A percentile compares a stretch with the other conserved stretches of the same genome.
These are phyloP conservation scores for Adelognathus sp. DNA, from an alignment of 2,888 invertebrate species.

Conservation along the genomic window DNA sequence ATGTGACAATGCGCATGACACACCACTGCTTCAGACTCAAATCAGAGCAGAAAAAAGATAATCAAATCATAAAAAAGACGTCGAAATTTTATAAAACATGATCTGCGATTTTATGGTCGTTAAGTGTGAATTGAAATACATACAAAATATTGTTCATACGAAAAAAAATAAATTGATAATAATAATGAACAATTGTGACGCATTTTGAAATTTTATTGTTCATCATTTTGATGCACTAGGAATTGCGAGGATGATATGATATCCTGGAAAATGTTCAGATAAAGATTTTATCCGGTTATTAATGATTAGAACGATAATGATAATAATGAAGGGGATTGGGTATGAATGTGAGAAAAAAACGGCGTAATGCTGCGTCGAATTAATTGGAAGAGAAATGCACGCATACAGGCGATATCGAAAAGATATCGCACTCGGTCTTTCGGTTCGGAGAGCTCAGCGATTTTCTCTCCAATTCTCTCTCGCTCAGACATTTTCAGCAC, in stretches of 20 bases:
- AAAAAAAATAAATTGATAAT: too few species aligned
- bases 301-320: too few species aligned
- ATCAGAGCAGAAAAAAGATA: slow-evolving; percentile 18
- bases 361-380: slow-evolving; percentile 29
- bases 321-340: too few species aligned
- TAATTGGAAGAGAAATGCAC: slow-evolving; percentile 56
- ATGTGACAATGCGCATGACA: slow-evolving; percentile 18
- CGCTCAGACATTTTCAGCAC: slow-evolving; percentile 29
- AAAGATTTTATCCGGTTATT: too few species aligned
- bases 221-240: too few species aligned
- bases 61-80: slow-evolving; percentile 2
- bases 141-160: too few species aligned
- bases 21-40: slow-evolving; percentile 18
- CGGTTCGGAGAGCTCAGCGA: not conserved
- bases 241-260: too few species aligned
- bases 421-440: slow-evolving; percentile 42
- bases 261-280: too few species aligned
- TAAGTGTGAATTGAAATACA: too few species aligned
- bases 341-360: slow-evolving; percentile 14
- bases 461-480: not conserved
- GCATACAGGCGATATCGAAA: slow-evolving; percentile 52
- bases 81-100: not conserved
- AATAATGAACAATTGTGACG: too few species aligned
- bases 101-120: not conserved
- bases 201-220: too few species aligned